Base-by-base conservation (phyloP, 2,888 invertebrate species). In the Strigamia transsilvanica region DNA sequence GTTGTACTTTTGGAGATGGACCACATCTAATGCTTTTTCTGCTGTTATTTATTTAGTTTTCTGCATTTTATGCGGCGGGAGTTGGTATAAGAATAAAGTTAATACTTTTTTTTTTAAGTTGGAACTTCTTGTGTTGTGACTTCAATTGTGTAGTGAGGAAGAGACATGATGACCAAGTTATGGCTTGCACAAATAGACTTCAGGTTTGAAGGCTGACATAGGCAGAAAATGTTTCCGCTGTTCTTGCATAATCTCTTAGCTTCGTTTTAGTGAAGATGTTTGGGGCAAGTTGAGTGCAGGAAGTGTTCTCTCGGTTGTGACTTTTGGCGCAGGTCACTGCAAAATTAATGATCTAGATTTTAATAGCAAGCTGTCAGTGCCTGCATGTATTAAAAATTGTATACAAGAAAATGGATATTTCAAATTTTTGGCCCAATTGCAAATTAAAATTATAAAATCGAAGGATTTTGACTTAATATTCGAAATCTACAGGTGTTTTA, bases 151-250 rank as follows among this genome's bases (percentile, higher is more conserved):
- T 1, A 77, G 77, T 10, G 38, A 77, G 34, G 77, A 38, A 38
- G 38, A 77, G 38, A 10, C 38, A 77, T 77, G 77, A 77, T 77
- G 77, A 77, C 77, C 77, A 77, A 77, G 77, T 77, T 34, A 77
- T 77, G 77, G 77, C 15, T 32, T 56, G 56, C 56, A 56, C 18
- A 56, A 56, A 56, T 18, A 56, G n/a, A 56, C 56, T 56, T 56
- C 56, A 56, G 56, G 56, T 56, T 56, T 56, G 56, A 18, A 18
- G 56, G 56, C 56, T 56, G 56, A 56, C 56, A 18, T 56, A 56
- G 18, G 56, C 56, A 56, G 56, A 56, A 56, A 56, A 56, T 56
- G 56, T 56, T 56, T 56, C 56, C 56, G 56, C 56, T 56, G 56
- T 56, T 56, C 56, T 56, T 56, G 56, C 56, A 56, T 56, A 56